phyloP scores from a whole-genome alignment of 1,140 invertebrate genomes.

The Phymorhynchus buccinoides region DNA sequence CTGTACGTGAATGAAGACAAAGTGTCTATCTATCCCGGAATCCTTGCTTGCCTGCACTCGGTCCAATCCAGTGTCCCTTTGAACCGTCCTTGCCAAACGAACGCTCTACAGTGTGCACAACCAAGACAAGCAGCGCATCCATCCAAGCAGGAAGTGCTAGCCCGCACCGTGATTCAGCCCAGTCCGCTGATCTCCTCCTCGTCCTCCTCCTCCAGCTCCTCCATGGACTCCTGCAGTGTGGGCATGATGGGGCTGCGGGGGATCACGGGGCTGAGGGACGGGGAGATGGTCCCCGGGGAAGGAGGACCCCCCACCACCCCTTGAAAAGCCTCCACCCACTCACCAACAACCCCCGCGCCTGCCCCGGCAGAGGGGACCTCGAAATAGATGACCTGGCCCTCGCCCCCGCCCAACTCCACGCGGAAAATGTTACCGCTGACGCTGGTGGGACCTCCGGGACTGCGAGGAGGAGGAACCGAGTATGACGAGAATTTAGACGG shows the following conservation, averaged over 20 bases:
- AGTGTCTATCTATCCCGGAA: too few relatives aligned
- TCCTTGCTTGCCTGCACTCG: too few relatives aligned
- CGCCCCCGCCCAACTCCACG: constrained; percentile 31
- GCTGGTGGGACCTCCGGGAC: not conserved
- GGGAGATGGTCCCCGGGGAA: constrained; percentile 27
- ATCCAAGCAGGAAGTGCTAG: too few relatives aligned
- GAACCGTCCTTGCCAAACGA: too few relatives aligned
- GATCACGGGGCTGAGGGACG: constrained; percentile 28
- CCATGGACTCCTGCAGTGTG: constrained; percentile 33
- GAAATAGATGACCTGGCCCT: constrained; percentile 38
- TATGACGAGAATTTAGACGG: too few relatives aligned
- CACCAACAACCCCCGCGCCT: not conserved
- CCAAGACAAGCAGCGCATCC: too few relatives aligned
- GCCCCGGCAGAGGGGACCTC: not conserved
- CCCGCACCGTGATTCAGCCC: too few relatives aligned
- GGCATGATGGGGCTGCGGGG: constrained; percentile 37
- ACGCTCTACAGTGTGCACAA: too few relatives aligned
- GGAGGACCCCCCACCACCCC: not conserved
- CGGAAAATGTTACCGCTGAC: not conserved
- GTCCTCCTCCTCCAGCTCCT: constrained; percentile 32
- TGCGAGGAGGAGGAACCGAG: not conserved
- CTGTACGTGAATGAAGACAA: too few relatives aligned
- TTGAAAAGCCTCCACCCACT: constrained; percentile 28
- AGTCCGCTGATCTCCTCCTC: not conserved
- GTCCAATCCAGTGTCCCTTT: too few relatives aligned